Evolutionary conservation across 2,797 vertebrate species (phyloP).

Genomic region (Pagetopsis macropterus): DNA sequence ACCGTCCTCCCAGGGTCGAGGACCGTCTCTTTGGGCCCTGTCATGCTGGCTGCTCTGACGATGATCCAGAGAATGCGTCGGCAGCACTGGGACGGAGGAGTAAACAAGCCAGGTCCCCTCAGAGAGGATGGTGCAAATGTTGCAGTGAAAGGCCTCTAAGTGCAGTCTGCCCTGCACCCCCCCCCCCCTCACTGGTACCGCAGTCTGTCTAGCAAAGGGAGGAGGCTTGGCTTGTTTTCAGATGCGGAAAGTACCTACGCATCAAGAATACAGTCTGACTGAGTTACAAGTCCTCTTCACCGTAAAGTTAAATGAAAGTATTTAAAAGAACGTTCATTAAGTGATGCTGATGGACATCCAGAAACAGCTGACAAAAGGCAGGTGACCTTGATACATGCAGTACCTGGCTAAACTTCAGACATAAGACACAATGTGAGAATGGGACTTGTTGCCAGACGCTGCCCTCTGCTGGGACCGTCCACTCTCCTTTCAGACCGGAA

Average conservation of each 20-base stretch:
- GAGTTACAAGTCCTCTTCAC: not conserved
- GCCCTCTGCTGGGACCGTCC: constrained; percentile 69
- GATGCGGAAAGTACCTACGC: not conserved
- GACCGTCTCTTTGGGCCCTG: constrained; percentile 55
- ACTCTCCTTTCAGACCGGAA: not conserved
- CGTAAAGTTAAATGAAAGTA: not conserved
- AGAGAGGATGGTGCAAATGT: constrained; percentile 45
- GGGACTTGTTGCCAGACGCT: constrained; percentile 26
- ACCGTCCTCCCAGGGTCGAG: constrained; percentile 40
- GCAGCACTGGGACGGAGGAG: constrained; percentile 65
- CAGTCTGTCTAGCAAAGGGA: not conserved
- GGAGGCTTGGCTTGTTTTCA: constrained; percentile 8
- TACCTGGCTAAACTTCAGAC: constrained; percentile 27
- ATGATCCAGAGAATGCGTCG: constrained; percentile 74
- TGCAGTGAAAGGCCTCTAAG: constrained; percentile 30
- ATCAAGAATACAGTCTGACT: not conserved
- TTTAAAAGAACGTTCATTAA: not conserved
- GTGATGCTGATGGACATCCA: not conserved
- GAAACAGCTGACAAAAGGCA: constrained; percentile 11
- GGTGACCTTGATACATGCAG: constrained; percentile 43
- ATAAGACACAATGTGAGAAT: not conserved
- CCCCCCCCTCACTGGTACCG: constrained; percentile 1
- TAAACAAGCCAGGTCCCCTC: constrained; percentile 77
- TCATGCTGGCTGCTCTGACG: constrained; percentile 56
- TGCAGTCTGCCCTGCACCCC: constrained; percentile 8